Conservation (phyloP, 1,140 invertebrate genomes). For the Leucophenga varia region DNA sequence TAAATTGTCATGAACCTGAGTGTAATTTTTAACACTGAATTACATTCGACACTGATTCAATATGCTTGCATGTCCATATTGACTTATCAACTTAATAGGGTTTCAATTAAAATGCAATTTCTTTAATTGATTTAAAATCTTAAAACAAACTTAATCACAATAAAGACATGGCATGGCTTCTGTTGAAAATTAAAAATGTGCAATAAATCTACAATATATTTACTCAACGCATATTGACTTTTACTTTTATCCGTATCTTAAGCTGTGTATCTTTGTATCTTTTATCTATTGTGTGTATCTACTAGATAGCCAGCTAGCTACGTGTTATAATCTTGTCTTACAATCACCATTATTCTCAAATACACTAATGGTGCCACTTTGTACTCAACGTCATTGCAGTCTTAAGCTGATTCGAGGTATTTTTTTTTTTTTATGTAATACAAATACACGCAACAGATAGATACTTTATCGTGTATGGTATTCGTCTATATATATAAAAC, state of each 20-base stretch:
- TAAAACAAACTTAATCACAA: conserved; percentile 8
- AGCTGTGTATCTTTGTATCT: too few relatives aligned
- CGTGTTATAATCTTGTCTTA: conserved; percentile 42
- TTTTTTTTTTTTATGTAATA: conserved; percentile 9
- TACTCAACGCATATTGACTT: too few relatives aligned
- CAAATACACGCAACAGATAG: neutral
- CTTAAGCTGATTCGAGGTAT: conserved; percentile 21
- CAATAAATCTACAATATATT: too few relatives aligned
- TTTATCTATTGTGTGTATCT: too few relatives aligned
- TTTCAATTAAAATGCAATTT: conserved; percentile 10
- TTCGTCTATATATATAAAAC: conserved; percentile 13
- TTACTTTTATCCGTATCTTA: too few relatives aligned
- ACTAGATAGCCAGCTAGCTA: too few relatives aligned
- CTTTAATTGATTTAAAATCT: conserved; percentile 36
- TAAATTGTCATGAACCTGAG: too few relatives aligned
- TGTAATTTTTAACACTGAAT: too few relatives aligned
- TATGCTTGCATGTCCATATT: too few relatives aligned
- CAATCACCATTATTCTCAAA: conserved; percentile 29
- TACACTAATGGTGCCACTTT: conserved; percentile 44
- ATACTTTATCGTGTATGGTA: conserved; percentile 22
- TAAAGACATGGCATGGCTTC: conserved; percentile 9
- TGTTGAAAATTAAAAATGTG: too few relatives aligned
- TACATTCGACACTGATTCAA: too few relatives aligned
- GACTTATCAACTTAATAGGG: conserved; percentile 14
- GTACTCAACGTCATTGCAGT: too few relatives aligned